phyloP scores from a whole-genome alignment of 2,888 invertebrate species.

The Lasioglossum lativentre region DNA sequence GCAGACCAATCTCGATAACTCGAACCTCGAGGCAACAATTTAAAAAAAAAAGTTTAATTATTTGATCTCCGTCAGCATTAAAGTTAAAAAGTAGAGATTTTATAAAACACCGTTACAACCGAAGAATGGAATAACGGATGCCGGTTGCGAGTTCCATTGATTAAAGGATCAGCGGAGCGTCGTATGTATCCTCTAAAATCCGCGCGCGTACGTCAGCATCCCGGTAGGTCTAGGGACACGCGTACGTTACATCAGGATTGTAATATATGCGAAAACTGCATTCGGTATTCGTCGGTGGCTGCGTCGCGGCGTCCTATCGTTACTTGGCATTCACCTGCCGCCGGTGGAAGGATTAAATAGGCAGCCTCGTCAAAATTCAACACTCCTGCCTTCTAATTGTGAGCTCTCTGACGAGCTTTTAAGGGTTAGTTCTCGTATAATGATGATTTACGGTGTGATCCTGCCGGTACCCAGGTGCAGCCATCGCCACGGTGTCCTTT shows the following conservation, averaged over 20 bases:
- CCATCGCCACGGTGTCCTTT: slow-evolving; percentile 60
- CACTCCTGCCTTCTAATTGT: slow-evolving; percentile 66
- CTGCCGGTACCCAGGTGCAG: slow-evolving; percentile 37
- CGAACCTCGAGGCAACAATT: no score
- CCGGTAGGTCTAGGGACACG: neutral
- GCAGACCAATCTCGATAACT: no score
- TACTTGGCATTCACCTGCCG: slow-evolving; percentile 9
- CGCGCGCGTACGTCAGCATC: neutral
- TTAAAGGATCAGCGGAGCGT: neutral
- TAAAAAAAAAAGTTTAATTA: no score
- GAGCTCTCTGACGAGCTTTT: slow-evolving; percentile 64
- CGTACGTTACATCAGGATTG: neutral
- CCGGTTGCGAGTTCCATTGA: neutral
- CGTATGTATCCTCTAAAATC: neutral
- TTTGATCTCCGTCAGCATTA: no score
- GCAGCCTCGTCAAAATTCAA: slow-evolving; percentile 62
- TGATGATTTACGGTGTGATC: slow-evolving; percentile 71
- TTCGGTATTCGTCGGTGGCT: slow-evolving; percentile 7
- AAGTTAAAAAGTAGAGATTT: neutral
- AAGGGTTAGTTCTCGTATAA: slow-evolving; percentile 55
- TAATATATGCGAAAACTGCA: slow-evolving; percentile 2
- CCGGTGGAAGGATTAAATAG: slow-evolving; percentile 18
- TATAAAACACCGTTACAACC: neutral
- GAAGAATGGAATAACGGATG: neutral
- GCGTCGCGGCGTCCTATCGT: slow-evolving; percentile 2